phyloP scores from a whole-genome alignment of 2,888 invertebrate species.

The Pristionchus maxplancki region DNA sequence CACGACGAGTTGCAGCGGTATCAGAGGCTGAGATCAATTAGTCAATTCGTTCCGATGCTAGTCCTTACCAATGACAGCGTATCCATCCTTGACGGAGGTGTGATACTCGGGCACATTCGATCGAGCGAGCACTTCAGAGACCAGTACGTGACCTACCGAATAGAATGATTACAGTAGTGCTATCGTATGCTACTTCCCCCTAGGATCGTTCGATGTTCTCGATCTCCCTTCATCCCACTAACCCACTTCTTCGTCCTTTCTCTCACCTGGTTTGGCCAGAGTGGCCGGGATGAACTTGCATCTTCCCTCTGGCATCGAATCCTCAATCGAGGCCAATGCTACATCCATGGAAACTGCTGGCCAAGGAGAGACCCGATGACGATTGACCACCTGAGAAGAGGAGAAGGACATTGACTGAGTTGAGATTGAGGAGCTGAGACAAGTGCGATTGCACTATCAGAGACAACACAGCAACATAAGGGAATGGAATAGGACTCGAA shows the following conservation, averaged over 20 bases:
- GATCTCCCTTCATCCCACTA: neutral
- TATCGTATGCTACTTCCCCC: neutral
- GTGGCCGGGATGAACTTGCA: conserved; percentile 54
- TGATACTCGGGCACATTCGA: conserved; percentile 60
- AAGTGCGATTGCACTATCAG: neutral
- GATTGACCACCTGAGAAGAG: conserved; percentile 30
- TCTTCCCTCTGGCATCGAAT: conserved; percentile 44
- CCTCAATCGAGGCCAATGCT: conserved; percentile 59
- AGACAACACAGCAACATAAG: neutral
- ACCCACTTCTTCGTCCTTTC: neutral
- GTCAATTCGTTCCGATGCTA: neutral
- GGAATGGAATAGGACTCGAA: neutral
- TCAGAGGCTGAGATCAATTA: conserved; percentile 39
- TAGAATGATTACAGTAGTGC: neutral
- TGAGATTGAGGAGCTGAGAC: neutral
- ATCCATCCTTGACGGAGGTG: conserved; percentile 73
- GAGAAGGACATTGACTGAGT: neutral
- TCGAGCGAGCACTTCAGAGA: conserved; percentile 2
- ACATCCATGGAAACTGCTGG: conserved; percentile 64
- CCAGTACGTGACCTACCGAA: conserved; percentile 45
- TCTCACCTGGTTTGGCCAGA: conserved; percentile 52
- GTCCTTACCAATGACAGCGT: conserved; percentile 69
- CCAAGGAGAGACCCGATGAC: conserved; percentile 56
- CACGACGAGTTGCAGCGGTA: conserved; percentile 29
- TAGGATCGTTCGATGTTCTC: neutral